These are phyloP conservation scores for Calycopis cecrops DNA, from an alignment of 1,140 invertebrate genomes.

Conservation along the genomic window DNA sequence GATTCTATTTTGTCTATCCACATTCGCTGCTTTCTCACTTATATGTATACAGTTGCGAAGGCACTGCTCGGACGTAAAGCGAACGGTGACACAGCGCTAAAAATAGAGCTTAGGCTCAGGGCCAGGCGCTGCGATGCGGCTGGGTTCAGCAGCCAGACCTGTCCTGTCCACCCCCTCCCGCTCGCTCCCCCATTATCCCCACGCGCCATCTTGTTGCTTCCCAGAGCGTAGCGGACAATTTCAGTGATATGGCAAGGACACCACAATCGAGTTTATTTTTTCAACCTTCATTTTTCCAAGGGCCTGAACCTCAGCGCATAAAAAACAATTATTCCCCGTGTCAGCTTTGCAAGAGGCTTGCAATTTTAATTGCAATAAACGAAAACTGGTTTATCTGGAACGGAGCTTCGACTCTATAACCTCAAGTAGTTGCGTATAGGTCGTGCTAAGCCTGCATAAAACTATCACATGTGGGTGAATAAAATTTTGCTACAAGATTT, in stretches of 20 bases:
- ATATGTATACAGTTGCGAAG: conserved; percentile 46
- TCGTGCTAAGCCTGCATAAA: neutral
- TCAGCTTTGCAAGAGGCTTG: neutral
- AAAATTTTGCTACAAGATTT: too few species aligned
- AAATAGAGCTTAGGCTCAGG: conserved; percentile 61
- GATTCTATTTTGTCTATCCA: too few species aligned
- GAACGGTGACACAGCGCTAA: conserved; percentile 69
- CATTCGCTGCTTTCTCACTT: conserved; percentile 20
- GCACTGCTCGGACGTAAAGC: conserved; percentile 41
- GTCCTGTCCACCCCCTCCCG: conserved; percentile 46
- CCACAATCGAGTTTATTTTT: conserved; percentile 36
- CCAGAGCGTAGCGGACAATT: conserved; percentile 49
- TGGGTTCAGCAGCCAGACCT: conserved; percentile 44
- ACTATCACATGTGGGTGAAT: too few species aligned
- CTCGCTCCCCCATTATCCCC: conserved; percentile 39
- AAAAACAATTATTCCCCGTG: conserved; percentile 2
- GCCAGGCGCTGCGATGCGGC: conserved; percentile 37
- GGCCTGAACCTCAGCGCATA: conserved; percentile 8
- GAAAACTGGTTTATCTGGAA: conserved; percentile 11
- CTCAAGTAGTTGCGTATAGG: conserved; percentile 1
- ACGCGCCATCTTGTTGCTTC: conserved; percentile 63
- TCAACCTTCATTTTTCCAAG: conserved; percentile 27
- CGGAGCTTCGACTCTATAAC: conserved; percentile 6
- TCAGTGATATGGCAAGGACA: conserved; percentile 50
- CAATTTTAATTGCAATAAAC: conserved; percentile 11